These are phyloP conservation scores for Siphamia tubifer DNA, from an alignment of 2,113 vertebrate genomes.

Conservation along the genomic window DNA sequence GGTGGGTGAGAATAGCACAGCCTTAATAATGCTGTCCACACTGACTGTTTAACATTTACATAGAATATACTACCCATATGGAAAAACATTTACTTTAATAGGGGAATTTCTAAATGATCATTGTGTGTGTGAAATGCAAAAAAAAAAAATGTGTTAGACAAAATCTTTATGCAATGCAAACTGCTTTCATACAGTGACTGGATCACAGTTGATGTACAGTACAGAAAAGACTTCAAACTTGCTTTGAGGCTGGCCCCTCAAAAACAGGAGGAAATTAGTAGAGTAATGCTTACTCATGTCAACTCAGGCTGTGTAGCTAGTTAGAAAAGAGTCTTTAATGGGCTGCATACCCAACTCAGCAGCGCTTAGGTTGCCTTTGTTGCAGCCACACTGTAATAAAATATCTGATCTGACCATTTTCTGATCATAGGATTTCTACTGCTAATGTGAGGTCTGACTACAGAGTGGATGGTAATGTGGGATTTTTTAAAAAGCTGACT, in stretches of 20 bases:
- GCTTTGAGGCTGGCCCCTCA: slow-evolving; percentile 72
- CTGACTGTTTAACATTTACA: slow-evolving; percentile 25
- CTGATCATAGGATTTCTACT: background rate
- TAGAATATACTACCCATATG: slow-evolving; percentile 8
- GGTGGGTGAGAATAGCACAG: slow-evolving; percentile 10
- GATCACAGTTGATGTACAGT: slow-evolving; percentile 35
- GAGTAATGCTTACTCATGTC: slow-evolving; percentile 13
- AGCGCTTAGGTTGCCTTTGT: background rate
- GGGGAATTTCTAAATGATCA: slow-evolving; percentile 19
- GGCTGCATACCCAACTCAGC: background rate
- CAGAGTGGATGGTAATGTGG: too few species aligned
- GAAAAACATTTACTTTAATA: slow-evolving; percentile 30
- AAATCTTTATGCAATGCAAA: slow-evolving; percentile 1
- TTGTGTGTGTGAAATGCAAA: slow-evolving; percentile 22
- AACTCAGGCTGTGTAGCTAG: slow-evolving; percentile 31
- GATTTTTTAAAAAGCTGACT: background rate
- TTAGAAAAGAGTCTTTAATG: background rate
- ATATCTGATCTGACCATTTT: background rate
- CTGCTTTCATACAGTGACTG: slow-evolving; percentile 43
- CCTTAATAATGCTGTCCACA: slow-evolving; percentile 32
- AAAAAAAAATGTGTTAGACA: background rate
- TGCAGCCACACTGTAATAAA: background rate
- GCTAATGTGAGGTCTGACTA: background rate
- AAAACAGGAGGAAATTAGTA: slow-evolving; percentile 6
- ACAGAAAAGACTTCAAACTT: background rate